These are phyloP conservation scores for Corynorhinus townsendii DNA, from an alignment of 2,113 vertebrate species.

Conservation along the genomic window DNA sequence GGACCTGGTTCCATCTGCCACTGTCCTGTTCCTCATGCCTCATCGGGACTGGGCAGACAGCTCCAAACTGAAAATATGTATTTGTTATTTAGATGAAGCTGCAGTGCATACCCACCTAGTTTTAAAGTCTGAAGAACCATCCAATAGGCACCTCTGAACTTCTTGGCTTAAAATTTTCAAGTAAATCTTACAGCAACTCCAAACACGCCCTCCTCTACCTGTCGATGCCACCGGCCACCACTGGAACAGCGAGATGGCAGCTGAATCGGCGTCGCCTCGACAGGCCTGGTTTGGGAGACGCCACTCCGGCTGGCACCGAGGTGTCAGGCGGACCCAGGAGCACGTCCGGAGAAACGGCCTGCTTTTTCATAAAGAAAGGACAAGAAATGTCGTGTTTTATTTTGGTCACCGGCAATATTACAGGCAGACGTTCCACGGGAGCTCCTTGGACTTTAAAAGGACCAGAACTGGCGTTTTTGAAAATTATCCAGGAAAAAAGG, in stretches of 20 bases:
- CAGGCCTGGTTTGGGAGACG: neutral
- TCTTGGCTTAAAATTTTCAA: neutral
- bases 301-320: neutral
- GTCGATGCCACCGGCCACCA: neutral
- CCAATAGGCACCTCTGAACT: neutral
- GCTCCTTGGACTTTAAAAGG: neutral
- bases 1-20: neutral
- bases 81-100: neutral
- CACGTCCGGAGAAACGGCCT: neutral
- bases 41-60: fast-evolving
- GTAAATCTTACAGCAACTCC: neutral
- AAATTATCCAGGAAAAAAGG: neutral
- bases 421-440: neutral
- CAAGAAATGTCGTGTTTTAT: neutral
- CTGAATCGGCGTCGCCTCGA: fast-evolving
- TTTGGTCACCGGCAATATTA: neutral
- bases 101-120: neutral
- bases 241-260: neutral
- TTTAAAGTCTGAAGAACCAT: neutral
- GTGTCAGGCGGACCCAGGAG: neutral
- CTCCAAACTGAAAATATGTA: neutral
- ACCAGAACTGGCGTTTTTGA: neutral
- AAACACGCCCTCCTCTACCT: neutral
- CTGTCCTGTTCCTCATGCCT: fast-evolving
- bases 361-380: neutral